phyloP scores from a whole-genome alignment of 2,888 invertebrate species.

The Andrena fulva region DNA sequence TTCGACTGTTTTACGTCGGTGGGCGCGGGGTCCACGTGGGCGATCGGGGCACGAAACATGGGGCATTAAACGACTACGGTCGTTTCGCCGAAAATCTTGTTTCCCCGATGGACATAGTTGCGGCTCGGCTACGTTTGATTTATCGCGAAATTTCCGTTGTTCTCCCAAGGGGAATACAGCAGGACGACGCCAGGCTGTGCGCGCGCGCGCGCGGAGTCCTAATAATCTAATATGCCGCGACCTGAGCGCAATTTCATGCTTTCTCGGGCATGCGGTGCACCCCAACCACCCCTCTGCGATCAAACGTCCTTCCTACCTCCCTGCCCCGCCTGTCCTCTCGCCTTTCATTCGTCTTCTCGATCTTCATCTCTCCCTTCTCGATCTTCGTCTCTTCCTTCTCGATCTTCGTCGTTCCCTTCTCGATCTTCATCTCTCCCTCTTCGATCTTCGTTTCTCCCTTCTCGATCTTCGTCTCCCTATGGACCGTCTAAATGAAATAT shows the following conservation, averaged over 20 bases:
- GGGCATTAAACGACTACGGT: conserved; percentile 56
- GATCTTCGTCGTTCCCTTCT: conserved; percentile 13
- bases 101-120: conserved; percentile 50
- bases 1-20: not conserved
- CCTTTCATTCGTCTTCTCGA: not conserved
- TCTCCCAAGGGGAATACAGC: conserved; percentile 50
- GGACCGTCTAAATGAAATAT: not conserved
- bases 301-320: conserved; percentile 32
- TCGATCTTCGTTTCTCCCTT: not conserved
- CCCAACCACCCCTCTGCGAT: conserved; percentile 24
- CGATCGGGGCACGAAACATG: conserved; percentile 3
- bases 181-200: conserved; percentile 51
- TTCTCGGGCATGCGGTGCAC: conserved; percentile 63
- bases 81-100: conserved; percentile 61
- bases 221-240: conserved; percentile 74
- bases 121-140: conserved; percentile 67
- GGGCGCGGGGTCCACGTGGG: not conserved
- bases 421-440: not conserved
- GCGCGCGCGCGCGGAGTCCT: conserved; percentile 57
- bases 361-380: not conserved
- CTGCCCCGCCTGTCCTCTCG: not conserved
- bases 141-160: conserved; percentile 66
- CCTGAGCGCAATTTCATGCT: conserved; percentile 75
- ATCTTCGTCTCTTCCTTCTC: not conserved
- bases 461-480: not conserved